Evolutionary conservation across 2,113 vertebrate species (phyloP), one percentile per base, ranked within the genome.

Genomic region (Psittacula cyanocephala): DNA sequence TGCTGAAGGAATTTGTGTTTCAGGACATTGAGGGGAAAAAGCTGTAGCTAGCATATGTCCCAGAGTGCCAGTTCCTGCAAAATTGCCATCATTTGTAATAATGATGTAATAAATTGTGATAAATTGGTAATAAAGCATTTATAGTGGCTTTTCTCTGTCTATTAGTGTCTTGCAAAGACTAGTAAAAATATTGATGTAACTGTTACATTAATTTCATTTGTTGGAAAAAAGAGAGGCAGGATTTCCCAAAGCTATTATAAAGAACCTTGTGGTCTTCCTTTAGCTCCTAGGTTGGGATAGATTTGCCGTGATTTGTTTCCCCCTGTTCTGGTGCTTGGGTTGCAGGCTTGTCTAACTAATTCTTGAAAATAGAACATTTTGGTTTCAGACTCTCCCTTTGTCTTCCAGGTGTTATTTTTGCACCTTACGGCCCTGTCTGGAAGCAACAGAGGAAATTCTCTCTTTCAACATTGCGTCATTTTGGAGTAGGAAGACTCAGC

Each of bases 401-500:
- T 92, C 82, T 72, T 95, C 33, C 80, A 99, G 99, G 99, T 80
- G 98, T 99, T 46, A 99, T 99, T 77, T 99, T 99, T 78, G 99
- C 99, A 59, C 98, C 97, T 31, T 99, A 99, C 0, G 99, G 99
- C 16, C 98, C 98, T 4, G 81, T 99, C 44, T 99, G 99, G 99
- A 98, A 95, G 84, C 98, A 98, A 78, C 99, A 99, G 92, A 98
- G 99, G 41, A 99, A 98, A 93, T 99, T 99, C 97, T 99, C 99
- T 77, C 99, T 99, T 47, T 89, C 98, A 29, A 98, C 98, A 1
- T 97, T 99, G 19, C 98, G 99, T 25, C 98, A 97, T 87, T 99
- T 99, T 69, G 99, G 99, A 62, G 94, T 99, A 35, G 99, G 99
- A 41, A 99, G 98, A 75, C 97, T 98, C 64, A 99, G 99, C 86